These are phyloP conservation scores for Tamandua tetradactyla DNA, from an alignment of 2,797 vertebrate species.

Conservation along the genomic window DNA sequence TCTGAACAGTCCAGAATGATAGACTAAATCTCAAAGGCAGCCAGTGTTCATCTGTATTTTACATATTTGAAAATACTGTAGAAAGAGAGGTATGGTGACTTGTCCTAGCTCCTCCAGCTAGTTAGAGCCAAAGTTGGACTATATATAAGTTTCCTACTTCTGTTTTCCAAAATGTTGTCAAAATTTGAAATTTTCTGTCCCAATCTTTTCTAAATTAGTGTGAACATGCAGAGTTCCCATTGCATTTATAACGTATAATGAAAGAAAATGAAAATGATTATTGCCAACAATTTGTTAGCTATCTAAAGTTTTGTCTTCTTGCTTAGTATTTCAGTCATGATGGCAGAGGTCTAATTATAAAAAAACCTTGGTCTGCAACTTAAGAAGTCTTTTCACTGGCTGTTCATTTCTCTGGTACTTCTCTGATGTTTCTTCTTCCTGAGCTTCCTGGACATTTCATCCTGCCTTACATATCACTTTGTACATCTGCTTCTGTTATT, in stretches of 20 bases:
- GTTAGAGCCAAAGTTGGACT: neutral
- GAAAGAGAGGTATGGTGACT: fast-evolving
- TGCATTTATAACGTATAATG: neutral
- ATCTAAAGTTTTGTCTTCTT: too few relatives aligned
- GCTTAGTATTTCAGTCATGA: too few relatives aligned
- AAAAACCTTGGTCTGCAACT: neutral
- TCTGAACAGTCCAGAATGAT: neutral
- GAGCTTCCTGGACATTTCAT: too few relatives aligned
- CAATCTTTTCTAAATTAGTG: too few relatives aligned
- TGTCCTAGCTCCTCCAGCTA: too few relatives aligned
- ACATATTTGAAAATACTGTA: neutral
- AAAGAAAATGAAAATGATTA: neutral
- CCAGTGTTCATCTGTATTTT: too few relatives aligned
- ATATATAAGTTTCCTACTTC: neutral
- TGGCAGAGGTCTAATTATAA: neutral
- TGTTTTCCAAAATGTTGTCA: neutral
- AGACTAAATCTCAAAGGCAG: neutral
- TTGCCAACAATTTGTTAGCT: too few relatives aligned
- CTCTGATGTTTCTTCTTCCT: neutral
- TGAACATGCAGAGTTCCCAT: neutral
- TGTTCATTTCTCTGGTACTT: neutral
- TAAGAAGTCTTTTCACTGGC: neutral
- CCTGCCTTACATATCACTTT: neutral
- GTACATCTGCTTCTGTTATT: neutral
- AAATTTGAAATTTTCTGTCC: neutral